Base-by-base conservation (phyloP, 2,113 vertebrate genomes). In the Pelecanoides urinatrix region DNA sequence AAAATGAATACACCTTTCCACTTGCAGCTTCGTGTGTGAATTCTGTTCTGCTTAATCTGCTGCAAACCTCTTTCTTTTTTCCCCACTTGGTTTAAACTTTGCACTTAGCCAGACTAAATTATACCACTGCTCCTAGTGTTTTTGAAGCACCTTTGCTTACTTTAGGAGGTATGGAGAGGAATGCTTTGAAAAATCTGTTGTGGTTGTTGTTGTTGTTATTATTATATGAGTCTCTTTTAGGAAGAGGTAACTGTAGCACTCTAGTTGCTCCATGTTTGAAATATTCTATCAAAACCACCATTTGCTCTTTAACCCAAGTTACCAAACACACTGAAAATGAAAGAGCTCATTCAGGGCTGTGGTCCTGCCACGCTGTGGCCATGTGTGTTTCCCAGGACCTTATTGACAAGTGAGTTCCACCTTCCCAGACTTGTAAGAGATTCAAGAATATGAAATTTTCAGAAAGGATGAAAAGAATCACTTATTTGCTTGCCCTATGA, bases 381-480 rank as follows among this genome's bases (percentile, higher is more conserved):
- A 70, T 75, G 72, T 96, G 66, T 90, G 83, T 95, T 97, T 97
- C 96, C 92, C 87, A 97, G 94, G 93, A 74, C 83, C 80, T 95
- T 95, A 93, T 97, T 97, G 97, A 97, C 52, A 2, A 96, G 92
- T 68, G 68, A 96, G 89, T 97, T 98, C 83, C 75, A 82, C 86
- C 89, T 96, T 90, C 92, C 88, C 92, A 97, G 94, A 97, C 96
- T 95, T 97, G 92, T 88, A 88, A 94, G 62, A 65, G 90, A 91
- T 97, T 97, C 94, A 94, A 94, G 94, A 95, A 96, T 85, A 97
- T 82, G 92, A 97, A 95, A 74, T 95, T 93, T 96, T 96, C 83
- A 96, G 86, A 88, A 86, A 91, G 93, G 85, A 85, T 93, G 84
- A 97, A 97, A 97, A 93, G 94, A 94, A 94, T 96, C 15, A 42